Evolutionary conservation across 1,140 invertebrate species (phyloP), one percentile per base, ranked within the genome.

Genomic region (Bombus superbus): DNA sequence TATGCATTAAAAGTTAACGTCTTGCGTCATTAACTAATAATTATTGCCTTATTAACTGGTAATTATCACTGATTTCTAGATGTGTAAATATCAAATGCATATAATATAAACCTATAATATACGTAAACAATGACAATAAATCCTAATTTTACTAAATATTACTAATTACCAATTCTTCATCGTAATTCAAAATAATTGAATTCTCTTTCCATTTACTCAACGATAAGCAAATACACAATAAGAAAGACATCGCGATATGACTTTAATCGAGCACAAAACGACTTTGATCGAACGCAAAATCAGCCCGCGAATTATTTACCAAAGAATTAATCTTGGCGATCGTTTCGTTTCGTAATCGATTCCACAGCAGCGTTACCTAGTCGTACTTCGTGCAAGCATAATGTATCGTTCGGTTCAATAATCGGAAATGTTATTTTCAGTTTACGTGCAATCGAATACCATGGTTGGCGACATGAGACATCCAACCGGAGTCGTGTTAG

Each of bases 401-500:
- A 78, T 64, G 18, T 18, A 22, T 84, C 11, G n/a, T 32, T 64
- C 32, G 35, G 5, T 15, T n/a, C 9, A n/a, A 42, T 88, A 90
- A 86, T 84, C 69, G 66, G 57, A 59, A 84, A 66, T 44, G 15
- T 74, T 64, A 85, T 87, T 94, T 96, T 85, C 94, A 98, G 98
- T 97, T 93, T 98, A 98, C 93, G 97, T 98, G 3, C 98, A 98
- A 92, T 98, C 98, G 44, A 97, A 98, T 93, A 99, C 98, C 0
- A 93, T 98, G 11, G 93, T 97, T n/a, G 97, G 97, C 18, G 97
- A 98, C 91, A 93, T 96, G 2, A 97, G 96, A 81, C 98, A 98
- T 92, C 96, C 96, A 1, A 96, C 96, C 47, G 98, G 98, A 25
- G 97, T 98, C 10, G 98, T 99, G 9, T 91, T 98, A 35, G 97